Percentiles rank a stretch among this genome's conserved stretches.
These are phyloP conservation scores for Heliconius himera DNA, from an alignment of 1,140 invertebrate species.

Conservation along the genomic window DNA sequence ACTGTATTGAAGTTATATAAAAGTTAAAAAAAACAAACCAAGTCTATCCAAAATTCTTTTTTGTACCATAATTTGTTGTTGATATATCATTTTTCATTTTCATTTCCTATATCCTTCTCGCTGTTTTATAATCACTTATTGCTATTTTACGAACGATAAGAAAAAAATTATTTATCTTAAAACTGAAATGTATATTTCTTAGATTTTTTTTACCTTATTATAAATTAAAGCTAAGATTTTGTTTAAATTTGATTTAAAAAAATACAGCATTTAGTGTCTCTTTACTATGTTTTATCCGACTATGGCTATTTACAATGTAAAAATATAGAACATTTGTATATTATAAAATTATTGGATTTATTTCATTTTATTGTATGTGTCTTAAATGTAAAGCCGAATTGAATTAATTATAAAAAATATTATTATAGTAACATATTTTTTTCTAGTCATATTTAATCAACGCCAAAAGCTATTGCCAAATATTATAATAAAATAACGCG, in stretches of 20 bases:
- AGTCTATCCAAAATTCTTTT: background rate
- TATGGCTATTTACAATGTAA: background rate
- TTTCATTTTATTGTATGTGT: background rate
- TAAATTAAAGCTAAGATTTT: background rate
- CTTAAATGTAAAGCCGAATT: background rate
- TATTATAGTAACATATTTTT: conserved; percentile 13
- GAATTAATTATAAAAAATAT: background rate
- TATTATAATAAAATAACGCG: conserved; percentile 16
- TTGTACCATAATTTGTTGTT: conserved; percentile 5
- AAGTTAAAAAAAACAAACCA: background rate
- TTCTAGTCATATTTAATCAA: conserved; percentile 38
- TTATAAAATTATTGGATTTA: background rate
- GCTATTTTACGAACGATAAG: conserved; percentile 2
- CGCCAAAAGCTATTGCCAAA: conserved; percentile 31
- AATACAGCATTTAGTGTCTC: background rate
- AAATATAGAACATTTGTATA: background rate
- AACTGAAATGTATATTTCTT: background rate
- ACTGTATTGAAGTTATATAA: background rate
- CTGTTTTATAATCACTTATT: background rate
- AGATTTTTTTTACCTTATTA: background rate
- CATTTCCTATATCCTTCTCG: background rate
- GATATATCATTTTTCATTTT: background rate
- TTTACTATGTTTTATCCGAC: background rate
- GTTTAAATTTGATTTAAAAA: background rate
- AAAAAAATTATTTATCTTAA: background rate